Conservation (phyloP, 2,113 vertebrate genomes). For the Rhegmatorhina hoffmannsi region DNA sequence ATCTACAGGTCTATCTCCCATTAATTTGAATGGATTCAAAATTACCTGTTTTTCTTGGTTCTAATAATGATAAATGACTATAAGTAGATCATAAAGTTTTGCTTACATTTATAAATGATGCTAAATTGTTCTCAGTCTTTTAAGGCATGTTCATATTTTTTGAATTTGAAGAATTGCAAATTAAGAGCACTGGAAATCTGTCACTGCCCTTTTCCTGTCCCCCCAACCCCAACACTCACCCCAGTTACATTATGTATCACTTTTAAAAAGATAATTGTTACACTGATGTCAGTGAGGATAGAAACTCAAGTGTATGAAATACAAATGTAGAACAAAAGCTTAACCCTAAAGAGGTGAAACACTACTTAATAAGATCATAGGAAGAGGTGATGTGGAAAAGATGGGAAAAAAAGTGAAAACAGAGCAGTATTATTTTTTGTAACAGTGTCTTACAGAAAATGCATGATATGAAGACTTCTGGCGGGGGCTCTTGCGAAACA, state of each 20-base stretch:
- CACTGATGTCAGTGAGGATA: background rate
- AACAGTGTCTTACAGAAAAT: background rate
- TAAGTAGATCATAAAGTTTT: background rate
- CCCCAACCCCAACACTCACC: background rate
- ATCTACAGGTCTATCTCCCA: background rate
- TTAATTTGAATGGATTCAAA: slow-evolving; percentile 17
- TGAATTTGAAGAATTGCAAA: background rate
- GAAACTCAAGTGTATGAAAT: background rate
- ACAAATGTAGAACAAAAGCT: background rate
- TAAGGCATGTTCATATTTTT: background rate
- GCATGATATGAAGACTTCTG: background rate
- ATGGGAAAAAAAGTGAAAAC: background rate
- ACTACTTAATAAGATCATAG: background rate
- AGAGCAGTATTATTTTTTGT: background rate
- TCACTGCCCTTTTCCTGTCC: background rate
- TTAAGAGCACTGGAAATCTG: background rate
- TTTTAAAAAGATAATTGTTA: background rate
- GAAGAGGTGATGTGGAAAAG: background rate
- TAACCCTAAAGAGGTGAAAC: background rate
- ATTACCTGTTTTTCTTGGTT: background rate
- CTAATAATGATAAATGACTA: background rate
- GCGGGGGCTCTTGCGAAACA: background rate
- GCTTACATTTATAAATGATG: background rate
- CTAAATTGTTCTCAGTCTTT: background rate
- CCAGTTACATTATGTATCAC: background rate